Evolutionary conservation across 2,888 invertebrate species (phyloP), one percentile per base, ranked within the genome.

Genomic region (Cosmopolites sordidus): DNA sequence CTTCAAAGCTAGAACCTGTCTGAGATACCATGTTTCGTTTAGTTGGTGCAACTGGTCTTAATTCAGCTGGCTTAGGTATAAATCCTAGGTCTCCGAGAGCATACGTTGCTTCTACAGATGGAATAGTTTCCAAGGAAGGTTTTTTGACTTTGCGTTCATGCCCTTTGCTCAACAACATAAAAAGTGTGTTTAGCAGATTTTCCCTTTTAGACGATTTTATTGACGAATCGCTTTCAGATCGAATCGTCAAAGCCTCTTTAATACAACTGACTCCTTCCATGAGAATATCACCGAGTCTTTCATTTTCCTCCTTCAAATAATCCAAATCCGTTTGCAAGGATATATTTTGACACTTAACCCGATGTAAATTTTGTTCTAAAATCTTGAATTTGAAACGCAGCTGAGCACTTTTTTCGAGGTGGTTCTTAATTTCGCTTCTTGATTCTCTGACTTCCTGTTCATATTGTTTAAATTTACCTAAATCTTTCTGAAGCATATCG

Each of bases 41-140:
- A 4, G 66, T 64, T 2, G 74, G 73, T 5, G 69, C 61, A 22
- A 43, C 55, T 0, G 69, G 63, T 42, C 70, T 58, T 16, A 64
- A 38, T 9, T 47, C 50, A 0, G 70, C 65, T 5, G 71, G 69
- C 63, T 80, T 81, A 0, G 83, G 84, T 56, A 84, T 74, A 59
- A 86, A 83, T 6, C 86, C 86, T 53, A 85, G 77, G 67, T 83
- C 83, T 9, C 86, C 86, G 58, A 80, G 79, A 43, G 77, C 74
- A 61, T 86, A 86, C 16, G 82, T 73, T 11, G 63, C 65, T 11
- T 66, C 63, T 1, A 63, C 53, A 0, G 70, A 67, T 9, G 64
- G 62, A n/a, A 73, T 60, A 2, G 73, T 68, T 16, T 67, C 75
- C 17, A 79, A 65, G 0, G 82, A 81, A 17, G 76, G 76, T 33